These are phyloP conservation scores for Cebuella pygmaea DNA, from an alignment of 2,797 vertebrate species.

Conservation along the genomic window DNA sequence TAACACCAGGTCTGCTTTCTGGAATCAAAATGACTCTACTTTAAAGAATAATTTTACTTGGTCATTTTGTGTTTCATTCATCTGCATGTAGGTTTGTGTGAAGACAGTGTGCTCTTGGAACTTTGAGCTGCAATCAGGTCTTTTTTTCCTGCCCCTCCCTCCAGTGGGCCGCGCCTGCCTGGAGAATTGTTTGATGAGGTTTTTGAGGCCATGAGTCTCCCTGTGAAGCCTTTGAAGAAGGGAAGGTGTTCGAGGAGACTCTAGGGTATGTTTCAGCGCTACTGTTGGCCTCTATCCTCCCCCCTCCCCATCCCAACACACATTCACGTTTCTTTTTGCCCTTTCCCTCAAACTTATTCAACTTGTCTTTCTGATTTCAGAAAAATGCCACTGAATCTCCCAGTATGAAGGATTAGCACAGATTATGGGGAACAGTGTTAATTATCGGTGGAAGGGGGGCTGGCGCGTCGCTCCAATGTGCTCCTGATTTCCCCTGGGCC, in stretches of 20 bases:
- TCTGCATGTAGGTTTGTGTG: slow-evolving; percentile 18
- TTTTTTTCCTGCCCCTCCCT: not conserved
- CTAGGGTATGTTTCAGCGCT: slow-evolving; percentile 16
- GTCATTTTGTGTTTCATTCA: slow-evolving; percentile 79
- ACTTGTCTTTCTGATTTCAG: slow-evolving; percentile 74
- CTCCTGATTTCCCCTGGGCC: slow-evolving; percentile 89
- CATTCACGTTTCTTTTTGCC: slow-evolving; percentile 41
- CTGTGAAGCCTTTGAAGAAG: slow-evolving; percentile 56
- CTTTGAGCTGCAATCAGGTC: not conserved
- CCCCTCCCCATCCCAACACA: slow-evolving; percentile 6
- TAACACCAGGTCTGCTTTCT: slow-evolving; percentile 72
- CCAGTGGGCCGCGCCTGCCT: not conserved
- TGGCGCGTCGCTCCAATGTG: slow-evolving; percentile 84
- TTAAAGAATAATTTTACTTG: slow-evolving; percentile 81
- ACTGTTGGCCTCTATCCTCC: not conserved
- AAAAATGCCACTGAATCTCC: slow-evolving; percentile 82
- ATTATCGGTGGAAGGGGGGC: slow-evolving; percentile 86
- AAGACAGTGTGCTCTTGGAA: slow-evolving; percentile 44
- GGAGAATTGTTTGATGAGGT: slow-evolving; percentile 49
- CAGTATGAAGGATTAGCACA: slow-evolving; percentile 87
- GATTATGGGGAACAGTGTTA: slow-evolving; percentile 88
- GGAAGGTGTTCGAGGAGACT: slow-evolving; percentile 15
- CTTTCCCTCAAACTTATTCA: slow-evolving; percentile 67
- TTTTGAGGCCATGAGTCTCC: slow-evolving; percentile 43
- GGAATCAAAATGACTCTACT: slow-evolving; percentile 81